Base-by-base conservation (phyloP, 2,797 vertebrate species). In the Manis pentadactyla region DNA sequence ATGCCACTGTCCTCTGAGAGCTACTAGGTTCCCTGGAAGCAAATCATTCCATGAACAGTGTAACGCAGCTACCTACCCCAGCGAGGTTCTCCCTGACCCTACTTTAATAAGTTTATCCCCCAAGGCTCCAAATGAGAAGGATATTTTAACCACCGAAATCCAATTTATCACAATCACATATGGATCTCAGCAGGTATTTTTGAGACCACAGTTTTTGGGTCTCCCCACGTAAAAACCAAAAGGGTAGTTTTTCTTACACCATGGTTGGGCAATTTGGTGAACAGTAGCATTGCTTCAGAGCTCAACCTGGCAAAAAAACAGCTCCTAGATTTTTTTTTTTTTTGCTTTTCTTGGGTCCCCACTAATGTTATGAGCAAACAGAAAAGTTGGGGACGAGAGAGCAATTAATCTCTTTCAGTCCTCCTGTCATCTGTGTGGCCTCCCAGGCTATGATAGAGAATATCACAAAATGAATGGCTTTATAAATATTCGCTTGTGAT, bases 241-340 rank as follows among this genome's bases (percentile, higher is more conserved):
- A 87, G 79, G 61, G 61, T 84, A 95, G 85, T 92, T 97, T 97
- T 96, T 94, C 90, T 94, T 97, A 73, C 95, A 97, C 88, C 95
- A 95, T 95, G 94, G 68, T 90, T 95, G 84, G 85, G 92, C 0
- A 75, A 97, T 87, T 97, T 7, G 4, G 82, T 94, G 95, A 97
- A 97, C 96, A 94, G 96, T 96, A 97, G 95, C 95, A 97, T 91
- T 97, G 90, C 96, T 97, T 97, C 94, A 96, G 97, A 96, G 96
- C 95, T 97, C 94, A 91, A 92, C 61, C 87, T 97, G 97, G 94
- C 96, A 97, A 97, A 93, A 96, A 97, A 97, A 95, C 0, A 15
- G 51, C 84, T 88, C 37, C 90, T 90, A 92, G 73, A 27, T 53
- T 66, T 42, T 74, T 96, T 77, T 88, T 79, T 39, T 46, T 78